Percentiles rank a stretch among this genome's conserved stretches.
Conservation (phyloP, 2,113 vertebrate species). For the Nestor notabilis region DNA sequence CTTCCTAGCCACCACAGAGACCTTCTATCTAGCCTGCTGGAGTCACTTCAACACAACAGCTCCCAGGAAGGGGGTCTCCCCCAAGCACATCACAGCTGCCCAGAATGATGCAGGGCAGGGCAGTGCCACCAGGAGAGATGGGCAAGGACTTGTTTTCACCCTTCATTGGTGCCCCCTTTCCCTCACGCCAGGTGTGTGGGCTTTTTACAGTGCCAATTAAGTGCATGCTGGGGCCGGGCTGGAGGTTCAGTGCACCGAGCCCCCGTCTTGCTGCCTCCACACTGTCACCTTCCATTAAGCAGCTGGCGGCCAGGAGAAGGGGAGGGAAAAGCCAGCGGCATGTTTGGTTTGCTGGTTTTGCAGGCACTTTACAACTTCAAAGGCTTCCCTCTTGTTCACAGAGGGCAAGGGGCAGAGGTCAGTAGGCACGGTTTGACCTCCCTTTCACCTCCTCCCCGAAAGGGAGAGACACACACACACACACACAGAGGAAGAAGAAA, state of each 20-base stretch:
- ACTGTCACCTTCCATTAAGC: slow-evolving; percentile 40
- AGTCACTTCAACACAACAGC: background rate
- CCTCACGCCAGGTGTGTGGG: background rate
- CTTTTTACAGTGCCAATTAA: background rate
- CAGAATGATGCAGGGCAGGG: accelerated
- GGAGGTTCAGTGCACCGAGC: background rate
- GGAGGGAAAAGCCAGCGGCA: background rate
- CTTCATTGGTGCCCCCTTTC: accelerated
- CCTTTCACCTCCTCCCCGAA: slow-evolving; percentile 45
- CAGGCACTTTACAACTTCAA: slow-evolving; percentile 56
- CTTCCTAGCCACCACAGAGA: background rate
- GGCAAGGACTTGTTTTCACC: background rate
- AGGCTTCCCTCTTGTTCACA: slow-evolving; percentile 63
- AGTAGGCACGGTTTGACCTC: slow-evolving; percentile 53
- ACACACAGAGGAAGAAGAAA: slow-evolving; percentile 20
- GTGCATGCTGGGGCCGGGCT: background rate
- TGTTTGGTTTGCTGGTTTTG: slow-evolving; percentile 59
- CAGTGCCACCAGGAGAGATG: accelerated
- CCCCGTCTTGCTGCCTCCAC: background rate
- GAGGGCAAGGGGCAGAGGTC: slow-evolving; percentile 62
- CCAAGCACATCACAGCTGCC: accelerated
- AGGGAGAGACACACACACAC: background rate
- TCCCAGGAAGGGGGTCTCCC: accelerated
- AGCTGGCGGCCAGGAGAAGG: background rate
- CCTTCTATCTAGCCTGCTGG: background rate